These are phyloP conservation scores for Chaunax sp. DNA, from an alignment of 2,797 vertebrate species.

Conservation along the genomic window DNA sequence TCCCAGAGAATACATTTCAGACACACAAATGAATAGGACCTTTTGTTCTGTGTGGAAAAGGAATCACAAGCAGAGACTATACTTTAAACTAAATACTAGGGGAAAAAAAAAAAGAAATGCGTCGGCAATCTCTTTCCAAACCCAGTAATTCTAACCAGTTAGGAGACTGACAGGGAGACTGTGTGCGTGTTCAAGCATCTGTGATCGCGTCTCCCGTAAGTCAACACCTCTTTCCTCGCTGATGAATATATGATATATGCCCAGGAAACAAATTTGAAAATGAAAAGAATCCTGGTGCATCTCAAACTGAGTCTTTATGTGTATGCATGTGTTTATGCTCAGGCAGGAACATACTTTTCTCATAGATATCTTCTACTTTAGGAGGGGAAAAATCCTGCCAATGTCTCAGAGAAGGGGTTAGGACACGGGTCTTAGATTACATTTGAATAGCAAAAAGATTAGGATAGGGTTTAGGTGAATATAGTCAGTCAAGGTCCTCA, in stretches of 20 bases:
- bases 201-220: constrained; percentile 64
- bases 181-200: constrained; percentile 50
- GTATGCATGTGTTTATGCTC: not conserved
- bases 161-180: constrained; percentile 46
- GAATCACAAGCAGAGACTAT: constrained; percentile 53
- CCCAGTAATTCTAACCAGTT: constrained; percentile 67
- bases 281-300: constrained; percentile 26
- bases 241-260: constrained; percentile 65
- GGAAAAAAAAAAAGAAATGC: constrained; percentile 26
- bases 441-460: not conserved
- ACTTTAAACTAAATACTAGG: constrained; percentile 62
- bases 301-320: constrained; percentile 2
- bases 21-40: constrained; percentile 67
- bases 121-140: constrained; percentile 61
- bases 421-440: not conserved
- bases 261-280: constrained; percentile 66
- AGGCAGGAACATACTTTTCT: not conserved
- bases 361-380: constrained; percentile 1
- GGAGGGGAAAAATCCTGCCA: not conserved
- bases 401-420: not conserved
- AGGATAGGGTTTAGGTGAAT: not conserved
- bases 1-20: constrained; percentile 49
- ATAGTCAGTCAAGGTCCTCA: not conserved
- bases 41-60: constrained; percentile 69
- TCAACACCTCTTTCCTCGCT: constrained; percentile 45